Evolutionary conservation across 2,888 invertebrate genomes (phyloP).

Genomic region (Polietes domitor): DNA sequence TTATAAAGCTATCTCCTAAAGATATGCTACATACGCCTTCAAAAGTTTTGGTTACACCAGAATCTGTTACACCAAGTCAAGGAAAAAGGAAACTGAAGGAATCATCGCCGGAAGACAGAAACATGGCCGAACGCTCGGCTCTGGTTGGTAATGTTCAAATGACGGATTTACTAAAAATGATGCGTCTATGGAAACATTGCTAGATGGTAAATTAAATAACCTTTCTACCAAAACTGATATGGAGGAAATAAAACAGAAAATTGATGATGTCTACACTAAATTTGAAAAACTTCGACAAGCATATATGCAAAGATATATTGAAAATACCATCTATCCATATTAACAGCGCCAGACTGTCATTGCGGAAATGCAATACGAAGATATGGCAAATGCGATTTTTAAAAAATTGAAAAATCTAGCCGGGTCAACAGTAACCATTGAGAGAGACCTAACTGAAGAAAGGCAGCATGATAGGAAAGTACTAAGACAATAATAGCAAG

Average conservation of each 20-base stretch:
- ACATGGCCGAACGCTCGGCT: no score
- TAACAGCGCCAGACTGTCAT: background rate
- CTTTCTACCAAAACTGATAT: conserved; percentile 1
- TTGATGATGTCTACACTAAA: background rate
- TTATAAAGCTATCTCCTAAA: no score
- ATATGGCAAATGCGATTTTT: background rate
- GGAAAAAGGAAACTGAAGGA: no score
- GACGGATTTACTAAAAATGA: no score
- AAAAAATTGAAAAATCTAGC: background rate
- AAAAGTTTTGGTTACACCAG: no score
- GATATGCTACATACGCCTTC: no score
- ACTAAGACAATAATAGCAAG: no score
- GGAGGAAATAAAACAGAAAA: background rate
- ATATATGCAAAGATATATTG: background rate
- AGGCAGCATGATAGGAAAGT: background rate
- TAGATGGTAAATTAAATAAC: background rate
- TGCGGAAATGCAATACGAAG: background rate
- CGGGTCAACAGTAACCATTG: no score
- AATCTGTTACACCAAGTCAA: no score
- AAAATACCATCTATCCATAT: background rate
- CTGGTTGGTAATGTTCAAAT: no score
- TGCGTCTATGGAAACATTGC: no score
- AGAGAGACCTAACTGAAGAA: background rate
- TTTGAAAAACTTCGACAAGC: background rate
- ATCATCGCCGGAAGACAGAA: no score